A percentile compares a stretch with the other conserved stretches of the same genome.
phyloP scores from a whole-genome alignment of 1,140 invertebrate genomes.

The Drepana arcuata region DNA sequence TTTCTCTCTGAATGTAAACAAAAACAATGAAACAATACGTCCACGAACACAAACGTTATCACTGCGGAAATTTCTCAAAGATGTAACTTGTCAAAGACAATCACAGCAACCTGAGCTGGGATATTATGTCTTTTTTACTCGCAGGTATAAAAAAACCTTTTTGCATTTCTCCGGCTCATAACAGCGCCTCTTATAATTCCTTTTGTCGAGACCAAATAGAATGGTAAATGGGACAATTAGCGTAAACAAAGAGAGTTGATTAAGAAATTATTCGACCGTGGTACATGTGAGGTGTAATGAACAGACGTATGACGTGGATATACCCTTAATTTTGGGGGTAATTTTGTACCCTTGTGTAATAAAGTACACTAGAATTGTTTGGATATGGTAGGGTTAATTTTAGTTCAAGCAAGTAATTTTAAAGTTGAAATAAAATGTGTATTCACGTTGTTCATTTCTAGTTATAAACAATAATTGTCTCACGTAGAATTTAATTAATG shows the following conservation, averaged over 20 bases:
- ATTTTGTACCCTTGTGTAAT: not conserved
- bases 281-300: not conserved
- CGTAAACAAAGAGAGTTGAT: slow-evolving; percentile 53
- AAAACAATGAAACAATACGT: not conserved
- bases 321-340: too few relatives aligned
- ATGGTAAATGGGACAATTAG: slow-evolving; percentile 52
- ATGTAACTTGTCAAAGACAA: not conserved
- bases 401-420: not conserved
- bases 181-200: slow-evolving; percentile 17
- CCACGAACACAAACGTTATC: not conserved
- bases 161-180: not conserved
- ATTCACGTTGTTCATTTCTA: not conserved
- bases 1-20: not conserved
- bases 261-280: slow-evolving; percentile 46
- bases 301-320: too few relatives aligned
- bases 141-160: too few relatives aligned
- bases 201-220: slow-evolving; percentile 41
- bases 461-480: too few relatives aligned
- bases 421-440: not conserved
- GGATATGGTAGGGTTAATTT: not conserved
- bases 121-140: not conserved
- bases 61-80: too few relatives aligned
- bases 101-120: not conserved
- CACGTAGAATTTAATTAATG: too few relatives aligned
- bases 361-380: not conserved